Base-by-base conservation (phyloP, 2,113 vertebrate genomes). In the Arothron firmamentum region DNA sequence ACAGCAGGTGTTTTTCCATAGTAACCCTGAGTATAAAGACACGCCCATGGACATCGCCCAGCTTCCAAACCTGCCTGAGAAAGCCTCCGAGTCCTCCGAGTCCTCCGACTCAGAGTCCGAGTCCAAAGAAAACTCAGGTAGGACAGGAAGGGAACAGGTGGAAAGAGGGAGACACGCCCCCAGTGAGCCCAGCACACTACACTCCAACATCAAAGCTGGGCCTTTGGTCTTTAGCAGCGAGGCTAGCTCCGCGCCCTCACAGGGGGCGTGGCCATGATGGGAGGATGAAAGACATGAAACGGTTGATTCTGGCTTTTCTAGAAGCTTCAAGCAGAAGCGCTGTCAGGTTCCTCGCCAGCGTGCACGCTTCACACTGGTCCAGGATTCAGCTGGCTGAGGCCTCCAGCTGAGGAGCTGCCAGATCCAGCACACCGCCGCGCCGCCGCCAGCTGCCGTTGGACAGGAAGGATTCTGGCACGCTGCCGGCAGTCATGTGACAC, bases 111-210 rank as follows among this genome's bases (percentile, higher is more conserved):
- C 96, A 0, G 97, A 99, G 74, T 98, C 95, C 0, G 97, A 98
- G 79, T 98, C 94, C 77, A 98, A 98, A 90, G 97, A 99, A 85
- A 97, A 94, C 90, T 97, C 97, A 81, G 96, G 97, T 99, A n/a
- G n/a, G n/a, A n/a, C n/a, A n/a, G n/a, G n/a, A n/a, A n/a, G n/a
- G n/a, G n/a, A n/a, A n/a, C n/a, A n/a, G n/a, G n/a, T n/a, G n/a
- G n/a, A n/a, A n/a, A n/a, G n/a, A n/a, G n/a, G n/a, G n/a, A n/a
- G n/a, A n/a, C n/a, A n/a, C n/a, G n/a, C n/a, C n/a, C n/a, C n/a
- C n/a, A n/a, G n/a, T n/a, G n/a, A n/a, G n/a, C n/a, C n/a, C 28
- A 31, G 28, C 5, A 5, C 6, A 5, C 6, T 31, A 31, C 28
- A 9, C 8, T 31, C 28, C 4, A 31, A 31, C 28, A 31, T 7